Evolutionary conservation across 2,797 vertebrate genomes (phyloP).

Genomic region (Leucoraja ocellata): DNA sequence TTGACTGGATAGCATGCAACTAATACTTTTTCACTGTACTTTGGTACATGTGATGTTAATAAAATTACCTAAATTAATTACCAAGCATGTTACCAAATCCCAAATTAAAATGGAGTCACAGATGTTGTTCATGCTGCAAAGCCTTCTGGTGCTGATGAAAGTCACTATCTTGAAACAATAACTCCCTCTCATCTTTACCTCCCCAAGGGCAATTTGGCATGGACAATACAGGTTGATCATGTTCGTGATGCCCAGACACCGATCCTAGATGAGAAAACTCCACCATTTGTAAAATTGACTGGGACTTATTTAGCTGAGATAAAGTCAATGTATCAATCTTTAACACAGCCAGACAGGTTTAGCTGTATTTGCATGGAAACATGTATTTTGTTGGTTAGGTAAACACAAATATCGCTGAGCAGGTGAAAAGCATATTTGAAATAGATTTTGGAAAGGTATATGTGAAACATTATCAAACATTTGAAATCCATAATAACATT

Average conservation of each 20-base stretch:
- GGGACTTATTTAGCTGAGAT: not conserved
- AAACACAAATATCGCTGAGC: not conserved
- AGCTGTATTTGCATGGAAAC: not conserved
- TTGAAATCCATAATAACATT: not conserved
- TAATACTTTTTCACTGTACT: too few relatives aligned
- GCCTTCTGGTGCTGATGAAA: not conserved
- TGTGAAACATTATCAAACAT: not conserved
- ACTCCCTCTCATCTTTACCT: not conserved
- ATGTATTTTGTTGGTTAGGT: not conserved
- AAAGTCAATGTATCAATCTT: not conserved
- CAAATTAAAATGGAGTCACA: not conserved
- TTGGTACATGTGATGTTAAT: too few relatives aligned
- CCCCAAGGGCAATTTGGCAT: too few relatives aligned
- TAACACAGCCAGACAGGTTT: not conserved
- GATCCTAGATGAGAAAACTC: too few relatives aligned
- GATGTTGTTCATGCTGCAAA: not conserved
- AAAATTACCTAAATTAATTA: too few relatives aligned
- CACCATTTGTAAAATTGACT: not conserved
- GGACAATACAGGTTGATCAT: not conserved
- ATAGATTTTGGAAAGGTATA: not conserved
- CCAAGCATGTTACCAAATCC: too few relatives aligned
- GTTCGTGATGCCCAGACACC: not conserved
- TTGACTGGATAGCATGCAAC: too few relatives aligned
- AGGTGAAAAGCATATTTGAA: not conserved
- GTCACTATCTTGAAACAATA: not conserved